Evolutionary conservation across 2,888 invertebrate species (phyloP), one percentile per base, ranked within the genome.

Genomic region (Ophion ellenae): DNA sequence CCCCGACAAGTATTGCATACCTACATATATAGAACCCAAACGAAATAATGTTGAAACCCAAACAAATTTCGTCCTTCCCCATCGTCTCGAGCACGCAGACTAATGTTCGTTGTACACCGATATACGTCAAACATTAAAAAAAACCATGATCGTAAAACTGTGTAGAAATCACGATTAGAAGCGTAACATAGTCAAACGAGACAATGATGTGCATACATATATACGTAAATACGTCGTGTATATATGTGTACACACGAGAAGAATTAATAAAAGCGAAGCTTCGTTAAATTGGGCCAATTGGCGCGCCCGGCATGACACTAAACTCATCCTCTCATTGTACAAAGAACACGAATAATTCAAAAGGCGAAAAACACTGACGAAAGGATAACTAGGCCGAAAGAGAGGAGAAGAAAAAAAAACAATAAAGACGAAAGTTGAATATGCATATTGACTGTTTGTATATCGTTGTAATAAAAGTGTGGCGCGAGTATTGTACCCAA

Each of bases 401-500:
- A 66, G n/a, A 64, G 45, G 70, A 74, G 17, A 36, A 67, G 81
- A 36, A 61, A 69, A 69, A 78, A 81, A 81, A 64, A 61, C 6
- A 7, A 40, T 57, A 57, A 76, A 76, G 40, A 71, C 76, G 53
- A 53, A 17, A 53, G 17, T 53, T 53, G 63, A 61, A 70, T 81
- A 84, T 88, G 82, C 84, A 87, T 89, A 90, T 83, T 90, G 89
- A 90, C 90, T 91, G 90, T 92, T 91, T 92, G 89, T 92, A 92
- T 92, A 92, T 91, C 88, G 89, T 91, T 90, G 90, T 91, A 90
- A 92, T 78, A 47, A 71, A 71, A 66, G 57, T 90, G 89, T 88
- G 89, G 87, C 87, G 88, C 86, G 89, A 89, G 86, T 88, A 83
- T 90, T 90, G 89, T 84, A 87, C 85, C 86, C 86, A 85, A 66